Conservation (phyloP, 2,113 vertebrate genomes). For the Engraulis encrasicolus region DNA sequence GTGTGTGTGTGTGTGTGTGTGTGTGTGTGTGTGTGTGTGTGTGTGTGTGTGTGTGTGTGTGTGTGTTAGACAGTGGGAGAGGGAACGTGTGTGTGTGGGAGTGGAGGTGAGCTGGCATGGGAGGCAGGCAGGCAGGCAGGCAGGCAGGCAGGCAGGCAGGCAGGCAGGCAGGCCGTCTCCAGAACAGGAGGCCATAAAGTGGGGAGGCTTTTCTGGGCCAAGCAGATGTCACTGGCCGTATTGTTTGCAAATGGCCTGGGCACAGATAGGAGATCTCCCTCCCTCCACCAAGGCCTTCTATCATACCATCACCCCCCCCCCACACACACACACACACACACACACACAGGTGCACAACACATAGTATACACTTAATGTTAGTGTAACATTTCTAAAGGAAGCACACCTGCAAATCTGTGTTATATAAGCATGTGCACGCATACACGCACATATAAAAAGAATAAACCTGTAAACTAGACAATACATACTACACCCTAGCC, state of each 20-base stretch:
- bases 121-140: too few relatives aligned
- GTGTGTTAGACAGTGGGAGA: constrained; percentile 2
- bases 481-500: background rate
- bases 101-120: constrained; percentile 39
- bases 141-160: too few relatives aligned
- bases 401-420: background rate
- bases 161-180: constrained; percentile 61
- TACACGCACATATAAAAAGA: constrained; percentile 33
- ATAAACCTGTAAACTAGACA: too few relatives aligned
- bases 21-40: constrained; percentile 37
- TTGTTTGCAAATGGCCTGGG: constrained; percentile 66
- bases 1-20: constrained; percentile 33
- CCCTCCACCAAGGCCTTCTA: background rate
- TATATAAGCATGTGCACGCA: background rate
- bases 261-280: constrained; percentile 35
- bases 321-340: background rate
- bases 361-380: background rate
- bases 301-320: background rate
- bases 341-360: too few relatives aligned
- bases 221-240: constrained; percentile 64
- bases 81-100: background rate
- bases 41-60: constrained; percentile 44
- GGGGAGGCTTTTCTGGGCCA: constrained; percentile 63
- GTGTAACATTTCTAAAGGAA: background rate
- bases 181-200: constrained; percentile 69